Base-by-base conservation (phyloP, 2,113 vertebrate genomes). In the Myotis davidii region DNA sequence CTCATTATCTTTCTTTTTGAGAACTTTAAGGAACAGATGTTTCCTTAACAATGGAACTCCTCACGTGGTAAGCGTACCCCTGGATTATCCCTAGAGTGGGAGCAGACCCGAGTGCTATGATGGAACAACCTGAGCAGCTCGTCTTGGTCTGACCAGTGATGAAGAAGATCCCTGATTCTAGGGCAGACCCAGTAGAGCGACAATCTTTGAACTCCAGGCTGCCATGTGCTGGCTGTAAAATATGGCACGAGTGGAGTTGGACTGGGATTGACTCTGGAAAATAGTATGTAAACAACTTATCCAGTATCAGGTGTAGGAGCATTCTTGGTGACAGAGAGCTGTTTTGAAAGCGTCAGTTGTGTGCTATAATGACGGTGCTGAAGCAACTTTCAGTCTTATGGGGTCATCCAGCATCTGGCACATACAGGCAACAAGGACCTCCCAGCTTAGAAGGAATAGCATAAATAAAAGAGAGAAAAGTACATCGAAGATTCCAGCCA, bases 381-480 rank as follows among this genome's bases (percentile, higher is more conserved):
- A 95, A 91, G 25, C n/a, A 91, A 20, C 25, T 39, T 88, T 85
- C 16, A 78, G 27, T 82, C 29, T 91, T 91, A 83, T 56, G 67
- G 21, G 0, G 5, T 72, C n/a, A 81, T 27, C 6, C 4, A 21
- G 13, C 20, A 81, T 85, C 32, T 76, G 73, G 64, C 52, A 76
- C 42, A 50, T 29, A 27, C 29, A 92, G 73, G 39, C 29, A 50
- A 50, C 18, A 29, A 90, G 37, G 27, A 79, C 32, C 10, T 77
- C 37, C 54, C 6, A 45, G 16, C 8, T 93, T 25, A 78, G 54
- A 96, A 73, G n/a, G 12, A 59, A 45, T 2, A 93, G 3, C 18
- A 88, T 91, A 85, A 70, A 91, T 72, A 52, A 90, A 92, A 88
- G 20, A 81, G 1, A 76, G 59, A 59, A 87, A 96, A 78, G 18